These are phyloP conservation scores for Rutilus rutilus DNA, from an alignment of 2,113 vertebrate genomes.

Conservation along the genomic window DNA sequence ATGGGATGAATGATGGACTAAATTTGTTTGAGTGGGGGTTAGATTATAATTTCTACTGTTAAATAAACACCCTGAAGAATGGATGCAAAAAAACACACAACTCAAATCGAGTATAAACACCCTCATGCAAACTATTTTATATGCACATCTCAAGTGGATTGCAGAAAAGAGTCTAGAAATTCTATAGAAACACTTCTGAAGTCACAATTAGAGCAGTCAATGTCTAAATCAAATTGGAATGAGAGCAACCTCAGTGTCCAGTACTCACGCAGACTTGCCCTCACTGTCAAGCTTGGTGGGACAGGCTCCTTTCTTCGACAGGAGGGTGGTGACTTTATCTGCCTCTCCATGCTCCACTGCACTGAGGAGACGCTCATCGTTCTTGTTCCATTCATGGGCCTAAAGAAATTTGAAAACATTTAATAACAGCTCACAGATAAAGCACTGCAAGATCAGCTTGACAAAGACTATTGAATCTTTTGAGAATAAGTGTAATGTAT, in stretches of 20 bases:
- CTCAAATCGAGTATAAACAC: not conserved
- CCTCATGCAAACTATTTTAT: not conserved
- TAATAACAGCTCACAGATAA: not conserved
- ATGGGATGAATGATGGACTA: not conserved
- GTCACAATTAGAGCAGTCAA: not conserved
- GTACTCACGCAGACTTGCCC: conserved; percentile 94
- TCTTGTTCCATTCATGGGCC: conserved; percentile 97
- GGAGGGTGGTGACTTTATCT: conserved; percentile 89
- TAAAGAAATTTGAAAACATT: conserved; percentile 58
- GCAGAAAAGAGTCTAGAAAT: not conserved
- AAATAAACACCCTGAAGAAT: not conserved
- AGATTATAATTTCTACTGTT: conserved; percentile 13
- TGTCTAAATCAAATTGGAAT: not conserved
- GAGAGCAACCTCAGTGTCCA: not conserved
- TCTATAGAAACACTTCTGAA: not conserved
- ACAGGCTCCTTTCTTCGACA: conserved; percentile 92
- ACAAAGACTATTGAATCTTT: too few species aligned
- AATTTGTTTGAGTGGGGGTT: not conserved
- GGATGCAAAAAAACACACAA: not conserved
- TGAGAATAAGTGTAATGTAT: too few species aligned
- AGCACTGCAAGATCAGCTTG: not conserved
- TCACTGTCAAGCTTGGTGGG: conserved; percentile 91
- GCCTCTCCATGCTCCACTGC: conserved; percentile 93
- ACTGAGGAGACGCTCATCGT: conserved; percentile 92
- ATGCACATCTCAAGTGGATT: not conserved